Evolutionary conservation across 2,113 vertebrate genomes (phyloP).

Genomic region (Archilochus colubris): DNA sequence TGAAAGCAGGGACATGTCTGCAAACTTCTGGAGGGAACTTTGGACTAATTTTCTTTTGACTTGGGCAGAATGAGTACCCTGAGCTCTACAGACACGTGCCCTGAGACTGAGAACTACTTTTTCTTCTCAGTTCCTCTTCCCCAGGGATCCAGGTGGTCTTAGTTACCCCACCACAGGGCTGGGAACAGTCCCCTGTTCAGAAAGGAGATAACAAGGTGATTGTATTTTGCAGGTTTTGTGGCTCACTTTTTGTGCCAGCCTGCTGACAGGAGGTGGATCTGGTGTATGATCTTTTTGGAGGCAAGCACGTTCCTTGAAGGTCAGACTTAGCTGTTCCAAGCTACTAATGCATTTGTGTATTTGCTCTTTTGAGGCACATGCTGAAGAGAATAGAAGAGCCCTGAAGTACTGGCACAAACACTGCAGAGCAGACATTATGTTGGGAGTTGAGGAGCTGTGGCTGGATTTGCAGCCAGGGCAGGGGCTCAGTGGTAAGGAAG

Average conservation of each 20-base stretch:
- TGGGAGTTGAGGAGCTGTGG: not conserved
- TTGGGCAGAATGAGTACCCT: not conserved
- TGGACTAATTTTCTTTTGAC: not conserved
- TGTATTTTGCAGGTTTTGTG: not conserved
- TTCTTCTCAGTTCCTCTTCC: not conserved
- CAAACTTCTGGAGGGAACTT: not conserved
- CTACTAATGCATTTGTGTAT: not conserved
- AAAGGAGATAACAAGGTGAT: accelerated
- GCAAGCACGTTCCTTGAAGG: not conserved
- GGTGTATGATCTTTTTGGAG: not conserved
- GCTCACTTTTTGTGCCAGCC: not conserved
- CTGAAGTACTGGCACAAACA: not conserved
- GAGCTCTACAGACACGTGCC: not conserved
- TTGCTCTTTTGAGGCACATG: not conserved
- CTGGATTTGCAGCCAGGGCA: not conserved
- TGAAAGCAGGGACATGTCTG: not conserved
- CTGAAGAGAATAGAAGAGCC: not conserved
- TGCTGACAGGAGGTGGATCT: not conserved
- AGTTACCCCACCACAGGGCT: not conserved
- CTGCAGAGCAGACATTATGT: not conserved
- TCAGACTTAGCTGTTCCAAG: not conserved
- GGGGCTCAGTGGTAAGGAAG: not conserved
- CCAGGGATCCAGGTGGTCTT: not conserved
- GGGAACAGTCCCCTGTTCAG: not conserved
- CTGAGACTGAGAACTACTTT: not conserved